Percentiles rank a stretch among this genome's conserved stretches.
Evolutionary conservation across 1,140 invertebrate genomes (phyloP).

Genomic region (Danaus melanippus): DNA sequence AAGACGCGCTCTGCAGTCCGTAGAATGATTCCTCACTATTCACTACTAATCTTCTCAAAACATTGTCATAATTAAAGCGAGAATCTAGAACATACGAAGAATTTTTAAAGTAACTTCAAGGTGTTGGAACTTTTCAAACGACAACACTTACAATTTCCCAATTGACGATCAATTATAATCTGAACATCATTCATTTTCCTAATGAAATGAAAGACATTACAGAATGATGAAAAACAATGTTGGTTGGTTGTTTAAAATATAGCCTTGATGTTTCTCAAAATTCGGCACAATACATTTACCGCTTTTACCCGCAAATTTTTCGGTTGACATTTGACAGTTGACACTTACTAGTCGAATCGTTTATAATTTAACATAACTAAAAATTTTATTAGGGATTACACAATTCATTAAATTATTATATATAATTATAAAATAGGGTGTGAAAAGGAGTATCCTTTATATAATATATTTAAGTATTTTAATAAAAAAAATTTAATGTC

Average conservation of each 20-base stretch:
- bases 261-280: no score
- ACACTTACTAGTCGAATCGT: constrained; percentile 2
- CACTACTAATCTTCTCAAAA: constrained; percentile 64
- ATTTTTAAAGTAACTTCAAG: no score
- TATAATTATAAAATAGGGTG: no score
- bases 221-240: constrained; percentile 11
- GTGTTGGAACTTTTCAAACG: not conserved
- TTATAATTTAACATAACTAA: no score
- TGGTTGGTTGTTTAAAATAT: no score
- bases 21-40: constrained; percentile 70
- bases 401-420: no score
- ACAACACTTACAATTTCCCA: constrained; percentile 59
- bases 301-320: constrained; percentile 36
- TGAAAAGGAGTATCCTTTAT: no score
- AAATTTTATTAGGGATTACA: no score
- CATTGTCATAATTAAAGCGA: constrained; percentile 65
- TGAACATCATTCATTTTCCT: constrained; percentile 56
- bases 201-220: constrained; percentile 15
- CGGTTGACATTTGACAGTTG: constrained; percentile 8
- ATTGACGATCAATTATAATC: constrained; percentile 60
- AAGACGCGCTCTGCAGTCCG: constrained; percentile 61
- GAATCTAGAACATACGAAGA: constrained; percentile 43
- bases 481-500: no score
- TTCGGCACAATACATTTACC: constrained; percentile 3
- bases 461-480: no score